Conservation (phyloP, 1,140 invertebrate species). For the Zeugodacus cucurbitae region DNA sequence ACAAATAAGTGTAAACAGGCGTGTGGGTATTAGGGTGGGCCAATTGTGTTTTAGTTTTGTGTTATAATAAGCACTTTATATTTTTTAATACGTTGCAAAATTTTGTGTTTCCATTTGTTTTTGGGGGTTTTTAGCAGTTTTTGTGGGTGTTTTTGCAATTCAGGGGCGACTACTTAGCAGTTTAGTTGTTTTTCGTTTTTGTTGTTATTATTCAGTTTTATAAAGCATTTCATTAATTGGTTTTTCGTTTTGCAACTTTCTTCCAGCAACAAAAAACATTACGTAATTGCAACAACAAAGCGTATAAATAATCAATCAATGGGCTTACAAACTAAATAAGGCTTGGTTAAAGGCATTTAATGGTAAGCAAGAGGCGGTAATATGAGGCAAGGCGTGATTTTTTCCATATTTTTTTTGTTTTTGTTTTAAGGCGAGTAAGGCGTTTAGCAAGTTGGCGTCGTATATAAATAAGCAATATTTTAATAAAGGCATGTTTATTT, state of each 20-base stretch:
- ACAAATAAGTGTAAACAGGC: not conserved
- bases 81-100: not conserved
- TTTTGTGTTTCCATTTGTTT: not conserved
- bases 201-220: not conserved
- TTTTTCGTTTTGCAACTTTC: not conserved
- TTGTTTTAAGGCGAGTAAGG: slow-evolving; percentile 28
- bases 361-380: not conserved
- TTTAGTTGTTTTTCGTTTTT: not conserved
- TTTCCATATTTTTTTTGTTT: not conserved
- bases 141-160: not conserved
- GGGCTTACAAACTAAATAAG: not conserved
- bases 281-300: not conserved
- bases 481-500: not conserved
- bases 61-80: not conserved
- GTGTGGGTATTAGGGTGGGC: not conserved
- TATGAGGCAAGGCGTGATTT: not conserved
- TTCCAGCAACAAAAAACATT: not conserved
- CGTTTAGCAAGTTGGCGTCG: slow-evolving; percentile 39
- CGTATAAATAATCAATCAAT: not conserved
- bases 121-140: not conserved
- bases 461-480: slow-evolving; percentile 44
- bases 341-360: not conserved
- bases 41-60: not conserved
- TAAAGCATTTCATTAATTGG: not conserved
- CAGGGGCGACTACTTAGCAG: slow-evolving; percentile 21